Conservation (phyloP, 2,888 invertebrate genomes). For the Panopea generosa region DNA sequence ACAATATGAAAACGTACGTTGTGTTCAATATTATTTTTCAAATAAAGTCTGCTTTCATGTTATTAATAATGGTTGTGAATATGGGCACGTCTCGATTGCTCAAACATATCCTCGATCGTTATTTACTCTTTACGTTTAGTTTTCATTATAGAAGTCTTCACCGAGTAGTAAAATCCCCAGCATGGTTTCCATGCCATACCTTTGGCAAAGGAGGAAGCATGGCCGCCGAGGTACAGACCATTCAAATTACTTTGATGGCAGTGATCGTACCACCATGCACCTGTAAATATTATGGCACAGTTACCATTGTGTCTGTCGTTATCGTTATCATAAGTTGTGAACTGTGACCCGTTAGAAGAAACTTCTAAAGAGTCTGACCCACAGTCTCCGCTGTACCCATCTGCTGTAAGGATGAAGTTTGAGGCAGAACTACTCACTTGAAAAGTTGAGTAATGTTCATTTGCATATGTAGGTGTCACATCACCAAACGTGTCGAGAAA, state of each 20-base stretch:
- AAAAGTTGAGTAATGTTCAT: background rate
- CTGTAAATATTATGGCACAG: background rate
- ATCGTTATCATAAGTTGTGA: slow-evolving; percentile 9
- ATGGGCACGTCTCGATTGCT: too few relatives aligned
- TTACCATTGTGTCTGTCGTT: background rate
- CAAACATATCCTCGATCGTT: too few relatives aligned
- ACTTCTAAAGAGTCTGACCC: slow-evolving; percentile 6
- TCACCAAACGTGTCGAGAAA: slow-evolving; percentile 4
- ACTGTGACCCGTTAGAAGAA: background rate
- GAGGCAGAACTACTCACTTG: background rate
- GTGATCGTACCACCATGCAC: slow-evolving; percentile 19
- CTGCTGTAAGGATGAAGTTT: background rate
- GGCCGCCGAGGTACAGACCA: slow-evolving; percentile 2
- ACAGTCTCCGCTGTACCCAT: background rate
- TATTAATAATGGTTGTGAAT: too few relatives aligned
- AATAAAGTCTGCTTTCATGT: too few relatives aligned
- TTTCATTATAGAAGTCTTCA: background rate
- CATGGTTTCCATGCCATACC: background rate
- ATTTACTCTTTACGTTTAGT: too few relatives aligned
- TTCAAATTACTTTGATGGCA: slow-evolving; percentile 13
- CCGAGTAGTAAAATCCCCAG: background rate
- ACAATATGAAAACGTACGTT: too few relatives aligned
- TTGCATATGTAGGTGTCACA: background rate
- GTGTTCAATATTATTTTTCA: too few relatives aligned
- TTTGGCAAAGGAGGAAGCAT: background rate